phyloP scores from a whole-genome alignment of 2,888 invertebrate genomes.

The Phorcus lineatus region DNA sequence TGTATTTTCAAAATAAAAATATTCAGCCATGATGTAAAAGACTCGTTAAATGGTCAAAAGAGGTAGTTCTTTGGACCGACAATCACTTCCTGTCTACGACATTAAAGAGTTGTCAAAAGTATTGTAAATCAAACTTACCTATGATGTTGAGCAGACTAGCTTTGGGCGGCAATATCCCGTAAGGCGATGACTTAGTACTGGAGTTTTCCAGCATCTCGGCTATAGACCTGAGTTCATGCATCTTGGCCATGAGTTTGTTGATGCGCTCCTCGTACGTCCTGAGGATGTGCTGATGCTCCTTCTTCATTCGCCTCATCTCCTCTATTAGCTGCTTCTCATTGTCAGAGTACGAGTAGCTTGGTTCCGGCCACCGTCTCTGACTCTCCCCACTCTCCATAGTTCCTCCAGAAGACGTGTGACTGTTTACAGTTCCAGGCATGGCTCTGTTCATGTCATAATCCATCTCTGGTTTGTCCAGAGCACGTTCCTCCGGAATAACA shows the following conservation, averaged over 20 bases:
- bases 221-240: slow-evolving; percentile 69
- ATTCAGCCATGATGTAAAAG: too few relatives aligned
- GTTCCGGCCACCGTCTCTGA: slow-evolving; percentile 48
- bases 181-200: slow-evolving; percentile 67
- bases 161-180: slow-evolving; percentile 60
- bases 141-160: slow-evolving; percentile 52
- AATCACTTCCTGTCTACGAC: too few relatives aligned
- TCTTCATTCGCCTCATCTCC: slow-evolving; percentile 71
- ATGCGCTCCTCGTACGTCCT: slow-evolving; percentile 69
- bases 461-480: not conserved
- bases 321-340: slow-evolving; percentile 73
- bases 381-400: slow-evolving; percentile 31
- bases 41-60: too few relatives aligned
- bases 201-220: slow-evolving; percentile 71
- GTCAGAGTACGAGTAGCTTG: slow-evolving; percentile 68
- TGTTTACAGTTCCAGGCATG: slow-evolving; percentile 29
- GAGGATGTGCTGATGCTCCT: slow-evolving; percentile 68
- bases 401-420: slow-evolving; percentile 29
- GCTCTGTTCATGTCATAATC: slow-evolving; percentile 27
- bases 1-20: too few relatives aligned
- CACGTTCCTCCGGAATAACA: slow-evolving; percentile 45
- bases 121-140: slow-evolving; percentile 51
- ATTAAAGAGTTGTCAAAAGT: too few relatives aligned
- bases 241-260: slow-evolving; percentile 70
- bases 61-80: too few relatives aligned